Conservation (phyloP, 2,888 invertebrate genomes). For the Drosophila recens region DNA sequence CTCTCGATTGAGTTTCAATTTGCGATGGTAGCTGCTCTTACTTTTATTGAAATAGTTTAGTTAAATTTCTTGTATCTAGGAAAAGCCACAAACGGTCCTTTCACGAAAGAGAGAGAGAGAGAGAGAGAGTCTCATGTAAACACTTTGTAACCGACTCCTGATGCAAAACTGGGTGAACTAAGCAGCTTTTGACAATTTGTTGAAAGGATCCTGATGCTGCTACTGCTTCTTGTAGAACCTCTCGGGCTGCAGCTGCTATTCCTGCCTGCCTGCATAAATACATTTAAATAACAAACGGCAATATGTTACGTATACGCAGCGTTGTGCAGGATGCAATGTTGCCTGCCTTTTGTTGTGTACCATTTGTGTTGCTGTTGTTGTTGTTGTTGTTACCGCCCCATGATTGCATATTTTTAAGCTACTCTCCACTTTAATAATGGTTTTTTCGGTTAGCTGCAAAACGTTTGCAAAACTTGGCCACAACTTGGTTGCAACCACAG, state of each 20-base stretch:
- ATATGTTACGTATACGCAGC: conserved; percentile 75
- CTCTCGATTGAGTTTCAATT: conserved; percentile 49
- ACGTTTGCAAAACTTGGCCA: conserved; percentile 37
- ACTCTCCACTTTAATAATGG: conserved; percentile 74
- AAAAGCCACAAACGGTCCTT: conserved; percentile 32
- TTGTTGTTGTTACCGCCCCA: conserved; percentile 53
- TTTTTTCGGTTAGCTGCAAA: conserved; percentile 68
- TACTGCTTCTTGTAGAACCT: conserved; percentile 19
- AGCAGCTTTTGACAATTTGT: conserved; percentile 78
- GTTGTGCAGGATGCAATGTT: conserved; percentile 35
- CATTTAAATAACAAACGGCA: conserved; percentile 73
- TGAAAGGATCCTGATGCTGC: conserved; percentile 52
- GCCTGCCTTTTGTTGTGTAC: conserved; percentile 4
- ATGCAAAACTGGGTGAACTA: conserved; percentile 37
- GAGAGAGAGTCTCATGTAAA: conserved; percentile 44
- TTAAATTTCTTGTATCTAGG: conserved; percentile 45
- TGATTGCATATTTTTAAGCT: conserved; percentile 75
- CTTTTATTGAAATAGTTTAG: conserved; percentile 51
- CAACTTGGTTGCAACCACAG: conserved; percentile 57
- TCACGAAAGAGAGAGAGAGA: too few species aligned
- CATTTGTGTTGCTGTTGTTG: conserved; percentile 41
- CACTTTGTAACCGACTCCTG: conserved; percentile 45
- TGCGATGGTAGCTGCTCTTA: conserved; percentile 12
- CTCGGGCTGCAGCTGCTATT: not conserved
- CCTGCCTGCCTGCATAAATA: conserved; percentile 65